These are phyloP conservation scores for Brachyopa scutellaris DNA, from an alignment of 2,888 invertebrate species.

Conservation along the genomic window DNA sequence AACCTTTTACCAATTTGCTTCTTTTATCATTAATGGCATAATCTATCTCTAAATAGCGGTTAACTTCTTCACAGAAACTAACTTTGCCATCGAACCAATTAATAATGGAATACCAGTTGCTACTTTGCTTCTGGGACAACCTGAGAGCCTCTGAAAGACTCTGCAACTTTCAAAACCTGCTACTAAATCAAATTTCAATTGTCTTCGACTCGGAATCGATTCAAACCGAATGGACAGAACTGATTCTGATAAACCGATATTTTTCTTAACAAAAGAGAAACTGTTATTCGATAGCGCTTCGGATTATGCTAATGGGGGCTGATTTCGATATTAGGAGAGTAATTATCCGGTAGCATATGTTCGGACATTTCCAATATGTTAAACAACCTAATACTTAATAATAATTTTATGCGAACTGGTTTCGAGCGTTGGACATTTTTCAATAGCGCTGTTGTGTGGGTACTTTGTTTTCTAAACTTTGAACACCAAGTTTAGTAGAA, in stretches of 20 bases:
- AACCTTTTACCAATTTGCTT: constrained; percentile 53
- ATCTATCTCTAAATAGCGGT: constrained; percentile 50
- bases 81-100: constrained; percentile 51
- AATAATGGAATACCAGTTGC: constrained; percentile 63
- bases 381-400: constrained; percentile 15
- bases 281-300: constrained; percentile 58
- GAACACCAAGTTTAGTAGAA: too few relatives aligned
- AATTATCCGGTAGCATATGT: constrained; percentile 67
- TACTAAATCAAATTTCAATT: constrained; percentile 59
- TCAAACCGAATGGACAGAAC: constrained; percentile 27
- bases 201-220: constrained; percentile 30
- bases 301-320: constrained; percentile 58
- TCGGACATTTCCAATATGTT: constrained; percentile 20
- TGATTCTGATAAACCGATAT: constrained; percentile 53
- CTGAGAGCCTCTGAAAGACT: constrained; percentile 15
- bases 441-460: constrained; percentile 11
- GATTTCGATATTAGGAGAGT: constrained; percentile 62
- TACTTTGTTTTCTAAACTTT: constrained; percentile 6
- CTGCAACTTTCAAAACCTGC: not conserved
- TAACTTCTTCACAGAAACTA: constrained; percentile 8
- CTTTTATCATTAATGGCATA: constrained; percentile 62
- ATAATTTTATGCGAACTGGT: constrained; percentile 53
- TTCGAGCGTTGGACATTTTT: constrained; percentile 5
- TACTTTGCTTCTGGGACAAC: constrained; percentile 20
- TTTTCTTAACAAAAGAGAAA: constrained; percentile 21